A percentile compares a stretch with the other conserved stretches of the same genome.
Conservation (phyloP, 2,113 vertebrate species). For the Poecilia latipinna region DNA sequence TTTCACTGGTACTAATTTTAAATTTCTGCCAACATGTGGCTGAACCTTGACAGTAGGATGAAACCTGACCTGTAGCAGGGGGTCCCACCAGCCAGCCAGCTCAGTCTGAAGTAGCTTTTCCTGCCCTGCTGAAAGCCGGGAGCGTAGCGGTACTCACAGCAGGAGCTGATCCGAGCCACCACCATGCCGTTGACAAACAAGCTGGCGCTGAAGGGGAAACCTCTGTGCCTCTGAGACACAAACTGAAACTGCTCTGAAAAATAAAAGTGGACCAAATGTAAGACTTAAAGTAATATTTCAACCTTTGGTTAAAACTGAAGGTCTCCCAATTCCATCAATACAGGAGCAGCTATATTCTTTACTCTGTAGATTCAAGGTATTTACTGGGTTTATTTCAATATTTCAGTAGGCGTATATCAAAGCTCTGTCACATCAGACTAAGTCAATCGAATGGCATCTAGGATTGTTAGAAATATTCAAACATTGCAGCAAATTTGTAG, state of each 20-base stretch:
- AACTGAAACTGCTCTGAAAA: conserved; percentile 81
- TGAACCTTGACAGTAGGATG: neutral
- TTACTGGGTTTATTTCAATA: neutral
- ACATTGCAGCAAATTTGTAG: neutral
- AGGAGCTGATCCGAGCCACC: conserved; percentile 80
- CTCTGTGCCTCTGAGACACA: conserved; percentile 78
- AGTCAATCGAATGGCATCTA: neutral
- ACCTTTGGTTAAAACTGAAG: neutral
- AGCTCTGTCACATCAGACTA: neutral
- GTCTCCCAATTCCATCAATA: neutral
- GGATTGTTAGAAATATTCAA: neutral
- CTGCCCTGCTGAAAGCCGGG: conserved; percentile 82
- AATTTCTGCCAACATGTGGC: conserved; percentile 23
- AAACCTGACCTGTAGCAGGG: conserved; percentile 81
- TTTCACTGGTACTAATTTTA: conserved; percentile 25
- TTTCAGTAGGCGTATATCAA: neutral
- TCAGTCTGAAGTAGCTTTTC: conserved; percentile 78
- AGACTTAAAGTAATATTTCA: neutral
- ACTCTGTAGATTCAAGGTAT: neutral
- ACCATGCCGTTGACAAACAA: conserved; percentile 79
- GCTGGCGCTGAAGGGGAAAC: conserved; percentile 81
- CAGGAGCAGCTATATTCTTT: no score
- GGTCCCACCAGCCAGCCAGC: conserved; percentile 76
- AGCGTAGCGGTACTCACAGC: conserved; percentile 84
- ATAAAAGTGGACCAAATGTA: neutral